These are phyloP conservation scores for Eleginops maclovinus DNA, from an alignment of 2,113 vertebrate genomes.

Conservation along the genomic window DNA sequence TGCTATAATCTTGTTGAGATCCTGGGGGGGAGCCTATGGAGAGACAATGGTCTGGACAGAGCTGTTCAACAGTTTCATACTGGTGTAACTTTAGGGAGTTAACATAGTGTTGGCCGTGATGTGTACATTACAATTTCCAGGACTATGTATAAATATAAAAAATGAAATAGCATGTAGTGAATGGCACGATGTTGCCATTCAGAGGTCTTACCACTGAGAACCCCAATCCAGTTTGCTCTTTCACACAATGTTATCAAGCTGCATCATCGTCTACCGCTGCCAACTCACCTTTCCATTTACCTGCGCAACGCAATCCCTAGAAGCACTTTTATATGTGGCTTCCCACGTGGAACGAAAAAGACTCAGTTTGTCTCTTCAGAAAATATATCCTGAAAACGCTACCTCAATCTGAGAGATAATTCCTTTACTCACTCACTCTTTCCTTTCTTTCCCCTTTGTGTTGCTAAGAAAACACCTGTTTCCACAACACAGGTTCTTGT, in stretches of 20 bases:
- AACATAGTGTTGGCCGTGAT: neutral
- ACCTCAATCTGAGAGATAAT: slow-evolving; percentile 32
- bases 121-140: neutral
- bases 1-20: neutral
- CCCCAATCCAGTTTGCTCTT: slow-evolving; percentile 1
- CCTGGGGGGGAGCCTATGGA: neutral
- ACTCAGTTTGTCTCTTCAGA: slow-evolving; percentile 10
- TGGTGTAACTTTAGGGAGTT: neutral
- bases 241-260: slow-evolving; percentile 19
- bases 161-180: neutral
- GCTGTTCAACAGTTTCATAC: neutral
- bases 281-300: slow-evolving; percentile 14
- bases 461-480: slow-evolving; percentile 70
- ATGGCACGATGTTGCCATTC: neutral
- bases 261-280: slow-evolving; percentile 7
- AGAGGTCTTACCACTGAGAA: neutral
- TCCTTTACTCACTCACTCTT: slow-evolving; percentile 5
- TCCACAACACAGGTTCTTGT: slow-evolving; percentile 65
- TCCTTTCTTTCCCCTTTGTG: slow-evolving; percentile 17
- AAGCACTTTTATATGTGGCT: slow-evolving; percentile 43
- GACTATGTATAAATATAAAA: neutral
- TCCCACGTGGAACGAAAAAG: slow-evolving; percentile 26
- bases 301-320: slow-evolving; percentile 25
- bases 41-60: neutral
- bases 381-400: slow-evolving; percentile 27